Evolutionary conservation across 2,113 vertebrate genomes (phyloP), one percentile per base, ranked within the genome.

Genomic region (Malurus alboscapulatus): DNA sequence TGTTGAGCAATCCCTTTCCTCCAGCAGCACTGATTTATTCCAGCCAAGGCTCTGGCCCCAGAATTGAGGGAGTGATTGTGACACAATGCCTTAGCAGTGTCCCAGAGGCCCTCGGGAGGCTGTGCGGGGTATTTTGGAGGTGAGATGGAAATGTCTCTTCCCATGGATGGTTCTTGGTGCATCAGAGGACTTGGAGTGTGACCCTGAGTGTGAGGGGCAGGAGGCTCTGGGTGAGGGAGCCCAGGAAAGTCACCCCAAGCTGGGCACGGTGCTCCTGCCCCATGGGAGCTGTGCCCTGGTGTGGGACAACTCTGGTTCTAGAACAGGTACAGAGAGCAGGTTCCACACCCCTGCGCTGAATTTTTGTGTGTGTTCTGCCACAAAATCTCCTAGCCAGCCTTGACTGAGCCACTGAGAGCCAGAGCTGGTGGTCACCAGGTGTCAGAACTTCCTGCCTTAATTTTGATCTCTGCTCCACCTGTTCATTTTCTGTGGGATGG

Each of bases 261-360:
- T 55, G 84, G 36, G 26, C 14, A 7, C 0, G 4, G 5, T 8
- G 2, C 25, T 84, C 30, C 59, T 87, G 34, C 7, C 22, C 34
- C 44, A 45, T 0, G 0, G 14, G 44, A 48, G n/a, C 47, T 79
- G 36, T 40, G 45, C 5, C 36, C 51, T 69, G 62, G 7, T 3
- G 5, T 17, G 50, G 45, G 30, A 16, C 62, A 73, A 48, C 54
- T 63, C 30, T 27, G 0, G 0, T 1, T 0, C 1, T 7, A n/a
- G n/a, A 44, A 22, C 20, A 10, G 75, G 57, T n/a, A 26, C 1
- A 8, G 40, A 38, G 10, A 67, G 42, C 61, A 40, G 27, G 18
- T 36, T 16, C 34, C 4, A 14, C 26, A 48, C 3, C 20, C 8
- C 15, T 6, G 3, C 0, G 1, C 0, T 58, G 72, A 48, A 29